Evolutionary conservation across 2,888 invertebrate species (phyloP), one percentile per base, ranked within the genome.

Genomic region (Caenorhabditis angaria): DNA sequence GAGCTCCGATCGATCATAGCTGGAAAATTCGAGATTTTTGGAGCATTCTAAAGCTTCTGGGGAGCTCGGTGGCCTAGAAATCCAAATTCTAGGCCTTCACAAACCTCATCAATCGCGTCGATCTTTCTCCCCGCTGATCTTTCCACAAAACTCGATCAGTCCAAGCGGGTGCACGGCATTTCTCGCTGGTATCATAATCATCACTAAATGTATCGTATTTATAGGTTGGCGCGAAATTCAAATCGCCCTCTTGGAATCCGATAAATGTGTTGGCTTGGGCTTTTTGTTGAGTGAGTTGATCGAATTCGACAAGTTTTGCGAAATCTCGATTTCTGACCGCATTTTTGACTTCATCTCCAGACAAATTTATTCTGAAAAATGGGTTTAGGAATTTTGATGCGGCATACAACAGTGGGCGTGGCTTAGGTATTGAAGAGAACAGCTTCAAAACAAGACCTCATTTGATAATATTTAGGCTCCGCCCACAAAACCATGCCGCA

Each of bases 161-260:
- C 96, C 96, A 99, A 4, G 99, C 97, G 0, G 99, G 99, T 0
- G 73, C 70, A 29, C 80, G 75, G 60, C 80, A 80, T 89, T 99
- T 99, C 88, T 99, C 99, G 87, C 97, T 97, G 0, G 99, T 97
- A 88, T 99, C 99, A 88, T 97, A 99, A 89, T 97, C 97, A 88
- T 97, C 95, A 84, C 95, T 96, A 88, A 97, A 97, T 65, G 97
- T 90, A 90, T 99, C 99, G 88, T 99, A 99, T 88, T 99, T 99
- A 89, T 99, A 99, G 0, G 99, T 99, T 0, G 99, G 99, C 18
- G 94, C 91, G 88, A 99, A 99, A 54, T 91, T 92, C 35, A 97
- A 92, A 61, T 92, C 92, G 0, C 95, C 97, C 90, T 99, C 99
- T 63, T 92, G 91, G 88, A 95, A 99, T 85, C 94, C 94, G 87